phyloP scores from a whole-genome alignment of 2,797 vertebrate genomes.

The Chelidonichthys spinosus region DNA sequence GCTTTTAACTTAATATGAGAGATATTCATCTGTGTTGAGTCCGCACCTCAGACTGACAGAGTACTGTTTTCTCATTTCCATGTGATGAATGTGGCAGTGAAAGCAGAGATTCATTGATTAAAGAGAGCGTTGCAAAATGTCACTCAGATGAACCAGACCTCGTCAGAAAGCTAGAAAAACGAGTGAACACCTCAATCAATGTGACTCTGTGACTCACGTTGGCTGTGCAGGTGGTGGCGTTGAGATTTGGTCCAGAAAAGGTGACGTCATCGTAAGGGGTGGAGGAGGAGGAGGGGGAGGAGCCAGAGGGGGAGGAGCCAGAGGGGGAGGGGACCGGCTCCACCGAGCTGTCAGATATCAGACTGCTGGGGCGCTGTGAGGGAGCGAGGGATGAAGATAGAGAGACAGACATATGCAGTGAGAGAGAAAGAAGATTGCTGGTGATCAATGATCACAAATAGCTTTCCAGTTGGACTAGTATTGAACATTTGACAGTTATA shows the following conservation, averaged over 20 bases:
- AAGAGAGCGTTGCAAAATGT: neutral
- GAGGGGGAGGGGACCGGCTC: constrained; percentile 84
- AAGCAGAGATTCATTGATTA: constrained; percentile 6
- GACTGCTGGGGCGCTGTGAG: constrained; percentile 83
- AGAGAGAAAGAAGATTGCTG: neutral
- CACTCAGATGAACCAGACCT: neutral
- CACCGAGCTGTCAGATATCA: constrained; percentile 86
- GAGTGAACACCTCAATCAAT: constrained; percentile 6
- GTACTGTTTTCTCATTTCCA: constrained; percentile 2
- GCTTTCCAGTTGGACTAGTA: neutral
- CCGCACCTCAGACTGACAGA: constrained; percentile 14
- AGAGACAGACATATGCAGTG: constrained; percentile 17
- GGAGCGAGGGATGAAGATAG: constrained; percentile 15
- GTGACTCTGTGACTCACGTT: constrained; percentile 52
- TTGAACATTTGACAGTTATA: neutral
- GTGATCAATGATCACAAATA: neutral
- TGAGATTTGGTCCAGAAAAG: constrained; percentile 67
- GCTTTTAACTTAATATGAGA: constrained; percentile 22
- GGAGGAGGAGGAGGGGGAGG: constrained; percentile 67
- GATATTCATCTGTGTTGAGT: constrained; percentile 40
- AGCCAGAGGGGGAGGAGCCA: constrained; percentile 46
- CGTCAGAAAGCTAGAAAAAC: neutral
- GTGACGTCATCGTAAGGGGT: constrained; percentile 74
- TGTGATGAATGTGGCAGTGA: constrained; percentile 22
- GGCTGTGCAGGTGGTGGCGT: constrained; percentile 77